phyloP scores from a whole-genome alignment of 2,113 vertebrate genomes.

The Nibea albiflora region DNA sequence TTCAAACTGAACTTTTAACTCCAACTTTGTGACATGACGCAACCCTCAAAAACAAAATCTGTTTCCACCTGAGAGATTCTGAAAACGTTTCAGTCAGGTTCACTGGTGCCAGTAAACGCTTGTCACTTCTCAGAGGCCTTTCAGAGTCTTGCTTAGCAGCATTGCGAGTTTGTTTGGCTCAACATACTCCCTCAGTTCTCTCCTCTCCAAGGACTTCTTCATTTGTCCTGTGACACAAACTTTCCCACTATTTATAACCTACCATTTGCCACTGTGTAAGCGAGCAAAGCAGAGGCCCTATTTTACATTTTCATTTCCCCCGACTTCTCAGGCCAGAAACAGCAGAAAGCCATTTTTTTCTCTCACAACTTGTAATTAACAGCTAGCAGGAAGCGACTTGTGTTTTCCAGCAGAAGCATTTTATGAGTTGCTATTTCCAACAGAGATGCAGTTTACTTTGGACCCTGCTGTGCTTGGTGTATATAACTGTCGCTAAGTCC shows the following conservation, averaged over 20 bases:
- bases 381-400: slow-evolving; percentile 57
- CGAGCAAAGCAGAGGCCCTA: neutral
- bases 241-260: slow-evolving; percentile 66
- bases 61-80: neutral
- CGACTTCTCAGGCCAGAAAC: slow-evolving; percentile 4
- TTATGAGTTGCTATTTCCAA: slow-evolving; percentile 78
- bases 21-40: neutral
- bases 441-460: slow-evolving; percentile 70
- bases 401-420: slow-evolving; percentile 57
- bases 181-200: neutral
- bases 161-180: slow-evolving; percentile 31
- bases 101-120: neutral
- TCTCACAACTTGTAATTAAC: slow-evolving; percentile 65
- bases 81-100: neutral
- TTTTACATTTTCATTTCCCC: slow-evolving; percentile 32
- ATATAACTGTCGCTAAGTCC: slow-evolving; percentile 54
- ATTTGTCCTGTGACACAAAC: slow-evolving; percentile 61
- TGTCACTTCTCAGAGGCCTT: neutral
- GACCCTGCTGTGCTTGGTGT: slow-evolving; percentile 51
- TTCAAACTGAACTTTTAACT: neutral
- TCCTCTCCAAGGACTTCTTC: slow-evolving; percentile 34
- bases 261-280: slow-evolving; percentile 19
- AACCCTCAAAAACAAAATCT: neutral
- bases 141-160: neutral
- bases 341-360: slow-evolving; percentile 29